Evolutionary conservation across 2,797 vertebrate genomes (phyloP).

Genomic region (Meriones psammophilus): DNA sequence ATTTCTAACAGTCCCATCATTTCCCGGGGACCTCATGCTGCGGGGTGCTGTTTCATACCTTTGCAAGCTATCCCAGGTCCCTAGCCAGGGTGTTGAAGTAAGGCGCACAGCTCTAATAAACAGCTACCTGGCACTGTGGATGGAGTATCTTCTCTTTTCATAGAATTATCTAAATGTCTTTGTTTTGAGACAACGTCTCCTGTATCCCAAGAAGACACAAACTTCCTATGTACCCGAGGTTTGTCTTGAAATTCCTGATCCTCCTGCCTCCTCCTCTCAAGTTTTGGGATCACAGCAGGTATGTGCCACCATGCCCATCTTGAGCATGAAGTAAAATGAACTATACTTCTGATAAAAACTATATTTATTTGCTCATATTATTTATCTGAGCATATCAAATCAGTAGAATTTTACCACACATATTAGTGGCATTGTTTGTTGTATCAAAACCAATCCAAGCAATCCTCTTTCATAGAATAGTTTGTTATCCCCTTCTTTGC

Average conservation of each 20-base stretch:
- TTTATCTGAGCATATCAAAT: slow-evolving; percentile 6
- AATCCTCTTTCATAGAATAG: not conserved
- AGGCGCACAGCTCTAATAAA: not conserved
- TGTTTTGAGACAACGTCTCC: not conserved
- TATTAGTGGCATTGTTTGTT: not conserved
- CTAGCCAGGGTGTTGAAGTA: not conserved
- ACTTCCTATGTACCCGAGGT: not conserved
- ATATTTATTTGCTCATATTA: not conserved
- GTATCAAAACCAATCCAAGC: not conserved
- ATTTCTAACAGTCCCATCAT: not conserved
- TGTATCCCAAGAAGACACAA: not conserved
- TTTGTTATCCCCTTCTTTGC: not conserved
- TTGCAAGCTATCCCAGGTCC: not conserved
- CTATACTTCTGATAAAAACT: not conserved
- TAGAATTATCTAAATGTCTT: not conserved
- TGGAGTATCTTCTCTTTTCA: not conserved
- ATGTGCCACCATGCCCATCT: not conserved
- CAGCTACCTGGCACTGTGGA: not conserved
- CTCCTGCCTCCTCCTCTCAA: not conserved
- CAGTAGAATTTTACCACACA: slow-evolving; percentile 5
- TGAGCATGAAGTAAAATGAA: not conserved
- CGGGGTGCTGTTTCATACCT: not conserved
- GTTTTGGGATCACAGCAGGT: not conserved
- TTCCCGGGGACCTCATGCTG: not conserved
- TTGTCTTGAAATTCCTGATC: not conserved